Percentiles rank a stretch among this genome's conserved stretches.
Conservation (phyloP, 2,888 invertebrate genomes). For the Nesidiocoris tenuis region DNA sequence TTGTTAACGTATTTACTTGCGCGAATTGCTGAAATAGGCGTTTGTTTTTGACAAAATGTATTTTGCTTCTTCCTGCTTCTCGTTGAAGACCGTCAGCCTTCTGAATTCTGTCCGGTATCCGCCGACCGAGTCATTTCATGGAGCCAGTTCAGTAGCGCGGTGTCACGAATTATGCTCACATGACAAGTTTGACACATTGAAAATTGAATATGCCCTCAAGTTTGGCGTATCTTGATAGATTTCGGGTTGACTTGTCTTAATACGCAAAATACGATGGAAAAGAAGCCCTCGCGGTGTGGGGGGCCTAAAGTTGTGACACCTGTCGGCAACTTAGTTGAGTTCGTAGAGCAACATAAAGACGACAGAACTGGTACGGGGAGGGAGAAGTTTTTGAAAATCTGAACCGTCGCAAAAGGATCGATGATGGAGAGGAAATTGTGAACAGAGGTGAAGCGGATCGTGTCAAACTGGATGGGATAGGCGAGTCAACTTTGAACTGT, state of each 20-base stretch:
- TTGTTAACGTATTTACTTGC: too few relatives aligned
- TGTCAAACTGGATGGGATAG: too few relatives aligned
- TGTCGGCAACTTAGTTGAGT: background rate
- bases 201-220: background rate
- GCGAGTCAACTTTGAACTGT: too few relatives aligned
- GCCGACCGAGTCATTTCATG: too few relatives aligned
- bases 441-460: too few relatives aligned
- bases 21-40: too few relatives aligned
- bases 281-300: background rate
- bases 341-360: too few relatives aligned
- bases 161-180: background rate
- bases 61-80: too few relatives aligned
- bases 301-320: conserved; percentile 18
- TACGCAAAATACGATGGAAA: background rate
- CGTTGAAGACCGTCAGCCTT: too few relatives aligned
- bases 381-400: background rate
- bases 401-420: background rate
- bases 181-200: background rate
- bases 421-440: background rate
- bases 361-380: background rate
- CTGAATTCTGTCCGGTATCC: too few relatives aligned
- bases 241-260: background rate
- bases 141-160: too few relatives aligned
- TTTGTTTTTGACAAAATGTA: too few relatives aligned
- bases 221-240: background rate